Base-by-base conservation (phyloP, 2,888 invertebrate species). In the Saturnia pavonia region DNA sequence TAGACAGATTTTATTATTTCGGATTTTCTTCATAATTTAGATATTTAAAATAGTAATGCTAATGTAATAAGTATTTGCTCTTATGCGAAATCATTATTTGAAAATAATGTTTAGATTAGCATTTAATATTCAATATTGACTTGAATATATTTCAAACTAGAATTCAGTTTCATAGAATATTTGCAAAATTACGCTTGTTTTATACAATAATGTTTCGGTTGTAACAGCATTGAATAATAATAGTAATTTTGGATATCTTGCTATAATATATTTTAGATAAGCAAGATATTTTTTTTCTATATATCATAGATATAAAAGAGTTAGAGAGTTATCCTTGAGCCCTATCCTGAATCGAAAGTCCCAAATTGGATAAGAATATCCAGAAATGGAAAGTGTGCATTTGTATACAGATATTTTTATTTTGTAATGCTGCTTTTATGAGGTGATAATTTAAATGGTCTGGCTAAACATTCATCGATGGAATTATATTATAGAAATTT, bases 121-220 rank as follows among this genome's bases (percentile, higher is more conserved):
- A 83, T 86, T 83, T 82, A 91, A 93, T 92, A 92, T 94, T 94
- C 94, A 93, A 91, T 86, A 89, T 84, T 88, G 92, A 94, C 94
- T 89, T 94, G 94, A 92, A 94, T 94, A 92, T 92, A 86, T 87
- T 83, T 86, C 83, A 84, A 85, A 79, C 82, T 90, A 89, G 87
- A 87, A 83, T 78, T 86, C 81, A 83, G 85, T 87, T 82, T 85
- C 82, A 86, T 88, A 88, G 88, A 87, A 77, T 82, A 75, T 84
- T 87, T 85, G 82, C 79, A 82, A 88, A 78, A 86, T 87, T 87
- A 85, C 78, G 91, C 92, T 92, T 91, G 82, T 88, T 88, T 70
- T 71, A 48, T 54, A 48, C 60, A 40, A 75, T 67, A 51, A 70
- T 51, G 51, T 67, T 25, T 70, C 54, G 43, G 45, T 67, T 51